These are phyloP conservation scores for Graphium colonna DNA, from an alignment of 2,888 invertebrate species.

Conservation along the genomic window DNA sequence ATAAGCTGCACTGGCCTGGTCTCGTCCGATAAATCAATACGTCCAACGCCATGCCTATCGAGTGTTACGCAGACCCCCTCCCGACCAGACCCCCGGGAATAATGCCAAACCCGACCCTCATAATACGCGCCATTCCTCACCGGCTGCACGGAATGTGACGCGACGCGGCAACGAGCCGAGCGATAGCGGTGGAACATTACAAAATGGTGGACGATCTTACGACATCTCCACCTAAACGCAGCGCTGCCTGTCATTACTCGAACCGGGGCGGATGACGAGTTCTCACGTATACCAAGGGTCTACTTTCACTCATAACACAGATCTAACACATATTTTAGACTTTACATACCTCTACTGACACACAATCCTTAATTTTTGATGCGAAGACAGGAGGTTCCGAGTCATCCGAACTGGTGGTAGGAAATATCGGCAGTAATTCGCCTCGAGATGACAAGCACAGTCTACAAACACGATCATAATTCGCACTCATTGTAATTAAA, in stretches of 20 bases:
- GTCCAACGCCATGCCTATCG: slow-evolving; percentile 60
- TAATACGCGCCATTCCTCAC: slow-evolving; percentile 66
- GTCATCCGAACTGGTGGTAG: slow-evolving; percentile 77
- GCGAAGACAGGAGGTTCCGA: slow-evolving; percentile 77
- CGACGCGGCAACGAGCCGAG: slow-evolving; percentile 72
- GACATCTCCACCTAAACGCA: slow-evolving; percentile 78
- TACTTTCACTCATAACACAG: slow-evolving; percentile 75
- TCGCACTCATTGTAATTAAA: slow-evolving; percentile 78
- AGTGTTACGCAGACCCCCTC: slow-evolving; percentile 64
- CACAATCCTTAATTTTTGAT: slow-evolving; percentile 82
- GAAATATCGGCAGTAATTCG: slow-evolving; percentile 81
- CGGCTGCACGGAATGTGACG: slow-evolving; percentile 75
- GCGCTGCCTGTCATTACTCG: slow-evolving; percentile 74
- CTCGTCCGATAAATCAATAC: slow-evolving; percentile 78
- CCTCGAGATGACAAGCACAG: slow-evolving; percentile 82
- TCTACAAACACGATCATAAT: slow-evolving; percentile 81
- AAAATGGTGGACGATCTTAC: slow-evolving; percentile 82
- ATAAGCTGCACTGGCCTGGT: slow-evolving; percentile 72
- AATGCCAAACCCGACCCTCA: slow-evolving; percentile 70
- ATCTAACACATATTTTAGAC: slow-evolving; percentile 52
- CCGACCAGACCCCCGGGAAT: slow-evolving; percentile 70
- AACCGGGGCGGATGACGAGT: slow-evolving; percentile 77
- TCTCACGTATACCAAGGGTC: slow-evolving; percentile 72
- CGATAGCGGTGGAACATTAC: slow-evolving; percentile 77
- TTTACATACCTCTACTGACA: slow-evolving; percentile 83